phyloP scores from a whole-genome alignment of 2,113 vertebrate species.

The Hemichromis elongatus region DNA sequence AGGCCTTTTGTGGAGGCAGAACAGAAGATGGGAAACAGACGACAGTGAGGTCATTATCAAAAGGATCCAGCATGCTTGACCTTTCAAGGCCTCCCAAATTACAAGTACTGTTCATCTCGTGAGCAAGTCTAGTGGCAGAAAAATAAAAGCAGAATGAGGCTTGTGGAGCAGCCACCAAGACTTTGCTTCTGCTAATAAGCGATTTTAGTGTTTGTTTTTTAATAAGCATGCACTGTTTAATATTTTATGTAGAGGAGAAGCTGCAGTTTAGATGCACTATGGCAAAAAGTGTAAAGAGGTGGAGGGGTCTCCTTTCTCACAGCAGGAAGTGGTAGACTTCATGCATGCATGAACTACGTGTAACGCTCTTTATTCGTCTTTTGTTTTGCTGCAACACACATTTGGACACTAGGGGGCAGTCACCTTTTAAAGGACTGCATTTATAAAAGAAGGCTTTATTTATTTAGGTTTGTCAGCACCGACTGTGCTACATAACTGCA shows the following conservation, averaged over 20 bases:
- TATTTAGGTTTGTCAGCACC: not conserved
- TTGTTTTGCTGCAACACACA: not conserved
- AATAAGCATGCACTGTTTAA: not conserved
- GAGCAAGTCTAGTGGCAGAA: not conserved
- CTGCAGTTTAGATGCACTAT: not conserved
- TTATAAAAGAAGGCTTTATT: not conserved
- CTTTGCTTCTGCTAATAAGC: not conserved
- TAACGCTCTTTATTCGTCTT: not conserved
- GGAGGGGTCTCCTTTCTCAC: too few species aligned
- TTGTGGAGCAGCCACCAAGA: not conserved
- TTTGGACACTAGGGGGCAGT: not conserved
- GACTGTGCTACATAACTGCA: not conserved
- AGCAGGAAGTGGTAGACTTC: not conserved
- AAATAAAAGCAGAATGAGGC: rapidly evolving
- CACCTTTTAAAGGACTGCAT: not conserved
- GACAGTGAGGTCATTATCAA: not conserved
- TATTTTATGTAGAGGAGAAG: not conserved
- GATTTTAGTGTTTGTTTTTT: not conserved
- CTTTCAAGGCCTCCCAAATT: not conserved
- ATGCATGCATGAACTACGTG: not conserved
- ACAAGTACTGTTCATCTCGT: not conserved
- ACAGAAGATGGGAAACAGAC: not conserved
- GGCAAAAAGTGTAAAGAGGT: too few species aligned
- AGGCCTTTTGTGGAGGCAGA: not conserved
- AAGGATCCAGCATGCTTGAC: not conserved